phyloP scores from a whole-genome alignment of 2,888 invertebrate species.

The Melanchra persicariae region DNA sequence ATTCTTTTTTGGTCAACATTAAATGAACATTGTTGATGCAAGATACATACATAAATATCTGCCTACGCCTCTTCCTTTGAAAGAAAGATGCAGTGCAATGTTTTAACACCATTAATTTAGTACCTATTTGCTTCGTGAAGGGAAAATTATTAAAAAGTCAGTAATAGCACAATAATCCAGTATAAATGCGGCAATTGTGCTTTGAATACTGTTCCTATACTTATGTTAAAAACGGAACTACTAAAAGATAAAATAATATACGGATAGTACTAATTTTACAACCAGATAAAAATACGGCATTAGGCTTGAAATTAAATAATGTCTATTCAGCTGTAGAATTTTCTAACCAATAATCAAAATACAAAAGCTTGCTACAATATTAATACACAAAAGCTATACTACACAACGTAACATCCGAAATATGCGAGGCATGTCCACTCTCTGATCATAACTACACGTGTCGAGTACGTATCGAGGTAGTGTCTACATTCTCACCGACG shows the following conservation, averaged over 20 bases:
- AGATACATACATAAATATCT: constrained; percentile 17
- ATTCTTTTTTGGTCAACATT: constrained; percentile 24
- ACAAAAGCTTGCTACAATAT: not conserved
- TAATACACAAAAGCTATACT: not conserved
- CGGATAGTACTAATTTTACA: not conserved
- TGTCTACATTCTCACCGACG: constrained; percentile 77
- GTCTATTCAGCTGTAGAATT: not conserved
- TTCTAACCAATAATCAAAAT: not conserved
- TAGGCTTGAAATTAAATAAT: not conserved
- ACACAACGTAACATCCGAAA: constrained; percentile 2
- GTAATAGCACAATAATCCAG: constrained; percentile 14
- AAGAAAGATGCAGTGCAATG: constrained; percentile 18
- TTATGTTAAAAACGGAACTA: not conserved
- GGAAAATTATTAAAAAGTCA: not conserved
- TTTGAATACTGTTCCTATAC: constrained; percentile 23
- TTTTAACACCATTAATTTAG: constrained; percentile 28
- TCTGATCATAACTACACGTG: constrained; percentile 18
- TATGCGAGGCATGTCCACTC: constrained; percentile 9
- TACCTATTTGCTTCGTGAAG: constrained; percentile 4
- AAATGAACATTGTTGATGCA: constrained; percentile 29
- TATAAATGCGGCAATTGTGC: constrained; percentile 62
- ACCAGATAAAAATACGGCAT: not conserved
- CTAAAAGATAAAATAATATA: not conserved
- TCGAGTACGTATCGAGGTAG: not conserved
- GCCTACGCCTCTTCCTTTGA: constrained; percentile 19